Evolutionary conservation across 2,113 vertebrate species (phyloP), one percentile per base, ranked within the genome.

Genomic region (Rhadina sibilatrix): DNA sequence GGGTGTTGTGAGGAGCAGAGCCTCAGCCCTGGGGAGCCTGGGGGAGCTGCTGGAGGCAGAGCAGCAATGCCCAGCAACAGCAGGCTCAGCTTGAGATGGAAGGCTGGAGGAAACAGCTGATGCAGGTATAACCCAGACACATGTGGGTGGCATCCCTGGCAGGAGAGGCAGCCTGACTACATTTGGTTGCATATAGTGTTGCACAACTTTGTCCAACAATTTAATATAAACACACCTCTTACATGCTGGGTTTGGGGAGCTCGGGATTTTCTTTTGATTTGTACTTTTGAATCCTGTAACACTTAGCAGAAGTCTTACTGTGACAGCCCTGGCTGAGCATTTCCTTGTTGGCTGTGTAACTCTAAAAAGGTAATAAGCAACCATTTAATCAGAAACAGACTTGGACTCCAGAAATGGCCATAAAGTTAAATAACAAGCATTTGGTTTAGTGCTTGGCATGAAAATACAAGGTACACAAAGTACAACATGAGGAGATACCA

Each of bases 91-190:
- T 10, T 2, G 19, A 78, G 72, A 65, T 78, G 77, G 24, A 88
- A 53, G 79, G 93, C 93, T 79, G 79, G 46, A 56, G 82, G 50
- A 90, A 87, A 92, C 22, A 89, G 93, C 94, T 90, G 94, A 91
- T 64, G 92, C 72, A 91, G 92, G 93, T 94, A 83, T 42, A 89
- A 93, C 78, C 89, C 87, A 94, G 92, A 70, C 84, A 94, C 61
- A 70, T 61, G 92, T 89, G 92, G 92, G 94, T 94, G 84, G 89
- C 90, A 93, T 84, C 89, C 44, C 82, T 75, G 84, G 81, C 94
- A 95, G 78, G 31, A 92, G 81, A 80, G 89, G 70, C 90, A 92
- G 89, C 87, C 85, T 90, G 69, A 28, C 89, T 78, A 12, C 0
- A 0, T 69, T 66, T 66, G 63, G 70, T 79, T 84, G 81, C 74